A percentile compares a stretch with the other conserved stretches of the same genome.
These are phyloP conservation scores for Hyperopisus bebe DNA, from an alignment of 2,113 vertebrate genomes.

Conservation along the genomic window DNA sequence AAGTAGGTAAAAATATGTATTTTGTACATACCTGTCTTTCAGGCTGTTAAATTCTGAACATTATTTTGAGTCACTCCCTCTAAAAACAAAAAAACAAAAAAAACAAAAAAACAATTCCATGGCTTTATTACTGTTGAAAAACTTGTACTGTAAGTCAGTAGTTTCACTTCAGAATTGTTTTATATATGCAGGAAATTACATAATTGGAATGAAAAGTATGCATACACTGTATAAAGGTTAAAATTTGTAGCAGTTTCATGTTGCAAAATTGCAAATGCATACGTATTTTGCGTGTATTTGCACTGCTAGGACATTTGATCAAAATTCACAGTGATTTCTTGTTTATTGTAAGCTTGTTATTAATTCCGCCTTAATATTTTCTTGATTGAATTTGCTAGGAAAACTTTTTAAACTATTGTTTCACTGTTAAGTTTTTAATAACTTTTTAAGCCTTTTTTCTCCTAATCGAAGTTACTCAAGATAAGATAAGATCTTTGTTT, in stretches of 20 bases:
- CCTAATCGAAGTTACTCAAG: neutral
- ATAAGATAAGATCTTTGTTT: neutral
- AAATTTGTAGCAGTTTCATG: neutral
- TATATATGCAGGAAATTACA: neutral
- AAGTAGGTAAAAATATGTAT: neutral
- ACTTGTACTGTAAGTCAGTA: neutral
- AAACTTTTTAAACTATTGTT: neutral
- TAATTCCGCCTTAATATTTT: neutral
- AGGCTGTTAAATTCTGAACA: neutral
- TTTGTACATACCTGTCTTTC: neutral
- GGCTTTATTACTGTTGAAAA: neutral
- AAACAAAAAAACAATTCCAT: neutral
- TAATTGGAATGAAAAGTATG: neutral
- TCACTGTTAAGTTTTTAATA: neutral
- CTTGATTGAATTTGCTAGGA: neutral
- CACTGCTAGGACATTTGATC: too few relatives aligned
- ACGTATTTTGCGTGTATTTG: too few relatives aligned
- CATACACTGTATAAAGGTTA: neutral
- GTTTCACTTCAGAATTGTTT: neutral
- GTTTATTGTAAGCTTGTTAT: neutral
- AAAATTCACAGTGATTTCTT: neutral
- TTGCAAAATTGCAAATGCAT: too few relatives aligned
- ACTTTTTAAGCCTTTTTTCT: neutral
- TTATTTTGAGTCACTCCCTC: neutral
- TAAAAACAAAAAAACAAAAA: too few relatives aligned